Base-by-base conservation (phyloP, 2,888 invertebrate genomes). In the Stenoptilia bipunctidactyla region DNA sequence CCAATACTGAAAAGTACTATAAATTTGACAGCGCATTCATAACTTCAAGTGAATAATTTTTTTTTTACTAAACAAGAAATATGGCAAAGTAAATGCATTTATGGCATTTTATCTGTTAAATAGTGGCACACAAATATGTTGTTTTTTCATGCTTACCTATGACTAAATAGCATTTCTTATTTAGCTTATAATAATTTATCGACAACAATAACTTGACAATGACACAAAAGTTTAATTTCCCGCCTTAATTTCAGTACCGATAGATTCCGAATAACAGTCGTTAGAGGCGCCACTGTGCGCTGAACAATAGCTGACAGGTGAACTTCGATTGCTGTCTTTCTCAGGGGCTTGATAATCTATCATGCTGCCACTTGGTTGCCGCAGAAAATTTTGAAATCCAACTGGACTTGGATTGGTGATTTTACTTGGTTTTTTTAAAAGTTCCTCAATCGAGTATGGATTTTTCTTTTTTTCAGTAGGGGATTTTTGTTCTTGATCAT, bases 401-500 rank as follows among this genome's bases (percentile, higher is more conserved):
- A 74, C 57, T 6, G 83, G 74, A 41, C 60, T 60, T 0, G 69
- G 55, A 40, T 58, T 67, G 0, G 72, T 68, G 52, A 87, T 87
- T 58, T 89, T 90, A 47, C 89, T 90, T 0, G 93, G 93, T 52
- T 93, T 93, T 61, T 94, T 94, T 15, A 94, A 61, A 6, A 94
- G 66, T 58, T 94, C 94, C 53, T 94, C 94, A 59, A 95, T 95
- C 1, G 94, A 94, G 60, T 94, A 95, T 0, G 94, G 93, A 61
- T 93, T 94, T 46, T 90, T 88, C 65, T 93, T 91, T 52, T 85
- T 84, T 36, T 76, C 86, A 20, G 63, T 49, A 13, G 52, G 55
- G 1, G 63, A 60, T 48, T 72, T 74, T 36, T 59, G 60, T 20
- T 76, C 72, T 8, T 20, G 20, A n/a, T 83, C 83, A 3, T 73